phyloP scores from a whole-genome alignment of 1,140 invertebrate species.

The Triops longicaudatus region DNA sequence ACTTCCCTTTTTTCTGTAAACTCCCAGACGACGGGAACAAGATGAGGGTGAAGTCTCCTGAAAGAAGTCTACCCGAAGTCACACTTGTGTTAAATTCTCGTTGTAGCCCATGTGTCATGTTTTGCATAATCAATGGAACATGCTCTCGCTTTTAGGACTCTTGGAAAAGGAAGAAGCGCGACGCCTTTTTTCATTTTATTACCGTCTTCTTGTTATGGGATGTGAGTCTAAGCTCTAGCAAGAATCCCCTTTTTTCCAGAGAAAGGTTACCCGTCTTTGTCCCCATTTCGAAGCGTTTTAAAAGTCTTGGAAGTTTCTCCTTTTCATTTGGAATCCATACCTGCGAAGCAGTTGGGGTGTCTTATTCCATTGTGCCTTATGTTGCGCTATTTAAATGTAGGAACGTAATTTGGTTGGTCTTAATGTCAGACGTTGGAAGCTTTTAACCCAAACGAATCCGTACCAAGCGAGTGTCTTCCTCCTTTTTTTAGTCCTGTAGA shows the following conservation, averaged over 20 bases:
- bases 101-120: constrained; percentile 7
- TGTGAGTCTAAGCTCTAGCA: neutral
- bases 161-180: neutral
- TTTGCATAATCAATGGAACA: constrained; percentile 15
- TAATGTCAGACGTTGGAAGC: too few species aligned
- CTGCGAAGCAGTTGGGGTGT: neutral
- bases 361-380: too few species aligned
- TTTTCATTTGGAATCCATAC: neutral
- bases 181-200: neutral
- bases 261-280: neutral
- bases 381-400: too few species aligned
- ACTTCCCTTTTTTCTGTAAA: neutral
- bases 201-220: neutral
- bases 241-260: neutral
- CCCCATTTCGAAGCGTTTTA: neutral
- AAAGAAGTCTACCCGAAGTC: too few species aligned
- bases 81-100: constrained; percentile 3
- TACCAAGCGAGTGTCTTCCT: too few species aligned
- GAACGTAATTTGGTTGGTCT: too few species aligned
- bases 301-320: neutral
- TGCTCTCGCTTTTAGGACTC: constrained; percentile 6
- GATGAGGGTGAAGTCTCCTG: neutral
- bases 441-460: too few species aligned
- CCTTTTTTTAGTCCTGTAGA: too few species aligned
- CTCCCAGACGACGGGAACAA: neutral